Evolutionary conservation across 2,888 invertebrate species (phyloP), one percentile per base, ranked within the genome.

Genomic region (Leistus spinibarbis): DNA sequence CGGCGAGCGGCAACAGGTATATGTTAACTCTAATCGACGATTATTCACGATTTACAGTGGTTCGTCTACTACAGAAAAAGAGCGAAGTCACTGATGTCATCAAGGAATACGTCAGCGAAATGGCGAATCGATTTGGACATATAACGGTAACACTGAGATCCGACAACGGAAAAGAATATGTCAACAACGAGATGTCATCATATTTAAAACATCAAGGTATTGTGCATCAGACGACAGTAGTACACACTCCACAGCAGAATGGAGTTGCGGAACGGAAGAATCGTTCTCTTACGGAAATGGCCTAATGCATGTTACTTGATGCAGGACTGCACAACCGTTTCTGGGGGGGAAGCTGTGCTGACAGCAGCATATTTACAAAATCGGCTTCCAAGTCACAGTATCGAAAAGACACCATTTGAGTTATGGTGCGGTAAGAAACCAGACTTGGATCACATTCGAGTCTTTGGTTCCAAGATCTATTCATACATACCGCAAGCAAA

Each of bases 11-110:
- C 7, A 80, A 80, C 57, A 76, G 79, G n/a, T 82, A 80, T 72
- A 40, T 82, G 0, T 4, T 82, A 1, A 82, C 79, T 0, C 17
- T 83, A 10, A 82, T 82, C n/a, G 83, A 82, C 69, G 82, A 83
- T 77, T 82, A 74, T 67, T 80, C 80, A 5, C 71, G 79, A 60
- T 82, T 78, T 54, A 79, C 79, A 5, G 60, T 70, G 0, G 70
- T 81, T 57, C 79, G 77, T 66, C 62, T 82, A 0, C n/a, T 82
- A 3, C 64, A 74, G 23, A 54, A 79, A n/a, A 81, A 82, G 70
- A 78, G 76, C 2, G 79, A 81, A 64, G 78, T 69, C n/a, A 20
- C 76, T 62, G 27, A 76, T 56, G 13, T 54, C 20, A 65, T 79
- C 22, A 72, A 77, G 77, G 56, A 79, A 71, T 77, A 77, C 70